Conservation (phyloP, 2,797 vertebrate species). For the Myoxocephalus aenaeus region DNA sequence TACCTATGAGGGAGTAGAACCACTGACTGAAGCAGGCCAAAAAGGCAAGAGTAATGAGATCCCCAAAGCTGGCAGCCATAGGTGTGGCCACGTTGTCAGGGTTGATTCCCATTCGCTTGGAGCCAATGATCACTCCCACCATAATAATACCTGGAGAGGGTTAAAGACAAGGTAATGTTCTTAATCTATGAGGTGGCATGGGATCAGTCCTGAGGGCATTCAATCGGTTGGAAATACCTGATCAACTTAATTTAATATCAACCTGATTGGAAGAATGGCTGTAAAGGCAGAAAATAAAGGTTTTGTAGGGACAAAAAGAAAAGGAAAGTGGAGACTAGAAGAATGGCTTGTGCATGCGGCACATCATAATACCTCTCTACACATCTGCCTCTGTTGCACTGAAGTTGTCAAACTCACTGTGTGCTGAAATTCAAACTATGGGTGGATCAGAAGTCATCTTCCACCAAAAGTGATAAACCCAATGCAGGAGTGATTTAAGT, state of each 20-base stretch:
- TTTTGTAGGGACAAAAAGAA: background rate
- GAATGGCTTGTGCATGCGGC: background rate
- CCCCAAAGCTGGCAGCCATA: conserved; percentile 95
- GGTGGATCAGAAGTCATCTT: background rate
- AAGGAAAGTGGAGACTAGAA: background rate
- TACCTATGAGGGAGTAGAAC: conserved; percentile 90
- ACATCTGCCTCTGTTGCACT: background rate
- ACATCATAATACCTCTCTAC: background rate
- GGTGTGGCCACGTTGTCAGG: conserved; percentile 96
- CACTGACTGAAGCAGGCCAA: conserved; percentile 92
- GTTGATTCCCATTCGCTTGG: conserved; percentile 93
- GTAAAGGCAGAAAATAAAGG: background rate
- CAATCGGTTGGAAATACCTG: background rate
- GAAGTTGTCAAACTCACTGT: background rate
- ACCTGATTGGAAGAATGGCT: background rate
- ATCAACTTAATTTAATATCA: background rate
- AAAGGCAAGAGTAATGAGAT: conserved; percentile 93
- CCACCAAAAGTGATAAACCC: background rate
- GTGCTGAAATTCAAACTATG: background rate
- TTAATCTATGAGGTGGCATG: background rate
- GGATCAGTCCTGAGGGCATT: background rate
- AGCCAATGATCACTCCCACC: conserved; percentile 94
- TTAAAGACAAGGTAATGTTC: conserved; percentile 6
- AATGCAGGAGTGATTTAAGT: background rate
- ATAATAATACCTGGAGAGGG: conserved; percentile 88